Evolutionary conservation across 2,113 vertebrate species (phyloP).

Genomic region (Brachyhypopomus gauderio): DNA sequence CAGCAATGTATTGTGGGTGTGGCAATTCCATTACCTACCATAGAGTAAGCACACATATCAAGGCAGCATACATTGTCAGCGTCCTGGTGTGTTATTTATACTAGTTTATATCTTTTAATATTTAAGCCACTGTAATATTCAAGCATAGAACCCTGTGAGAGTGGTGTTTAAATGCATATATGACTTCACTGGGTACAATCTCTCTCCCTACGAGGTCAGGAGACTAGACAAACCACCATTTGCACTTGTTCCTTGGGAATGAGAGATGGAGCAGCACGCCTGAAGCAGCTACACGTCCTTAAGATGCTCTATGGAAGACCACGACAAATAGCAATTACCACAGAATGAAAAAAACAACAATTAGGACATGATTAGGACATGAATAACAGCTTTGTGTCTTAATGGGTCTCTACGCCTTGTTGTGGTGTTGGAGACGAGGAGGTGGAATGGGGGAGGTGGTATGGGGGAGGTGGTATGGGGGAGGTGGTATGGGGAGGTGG

Average conservation of each 20-base stretch:
- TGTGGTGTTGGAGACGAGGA: background rate
- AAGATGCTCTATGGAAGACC: too few species aligned
- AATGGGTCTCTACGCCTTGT: background rate
- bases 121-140: conserved; percentile 57
- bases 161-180: conserved; percentile 45
- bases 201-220: conserved; percentile 47
- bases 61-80: conserved; percentile 61
- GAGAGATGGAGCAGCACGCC: background rate
- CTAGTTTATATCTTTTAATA: conserved; percentile 54
- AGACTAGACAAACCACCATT: conserved; percentile 33
- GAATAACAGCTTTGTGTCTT: background rate
- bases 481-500: background rate
- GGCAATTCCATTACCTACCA: background rate
- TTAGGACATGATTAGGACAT: too few species aligned
- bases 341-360: too few species aligned
- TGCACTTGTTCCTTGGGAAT: conserved; percentile 17
- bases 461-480: background rate
- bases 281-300: background rate
- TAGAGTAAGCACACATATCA: conserved; percentile 29
- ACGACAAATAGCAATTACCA: too few species aligned
- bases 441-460: conserved; percentile 17
- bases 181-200: conserved; percentile 46
- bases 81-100: conserved; percentile 63
- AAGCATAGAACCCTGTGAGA: conserved; percentile 50
- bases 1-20: background rate